These are phyloP conservation scores for Neomorphus geoffroyi DNA, from an alignment of 2,797 vertebrate species.

Conservation along the genomic window DNA sequence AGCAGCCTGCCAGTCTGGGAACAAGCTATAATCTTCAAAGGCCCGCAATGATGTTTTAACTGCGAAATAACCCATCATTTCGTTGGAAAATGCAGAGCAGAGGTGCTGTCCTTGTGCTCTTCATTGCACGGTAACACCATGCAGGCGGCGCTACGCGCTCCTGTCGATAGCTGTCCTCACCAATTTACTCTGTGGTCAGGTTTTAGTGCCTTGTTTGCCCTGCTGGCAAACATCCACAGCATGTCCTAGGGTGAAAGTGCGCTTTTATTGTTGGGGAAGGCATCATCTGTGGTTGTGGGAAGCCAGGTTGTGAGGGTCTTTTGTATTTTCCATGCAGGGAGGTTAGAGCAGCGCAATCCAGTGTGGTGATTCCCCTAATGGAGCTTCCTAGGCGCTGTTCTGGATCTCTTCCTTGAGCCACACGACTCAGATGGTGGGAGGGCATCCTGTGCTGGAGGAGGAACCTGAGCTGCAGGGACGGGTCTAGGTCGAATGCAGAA, in stretches of 20 bases:
- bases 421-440: not conserved
- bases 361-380: not conserved
- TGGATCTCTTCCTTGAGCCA: not conserved
- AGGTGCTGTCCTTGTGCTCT: not conserved
- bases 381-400: not conserved
- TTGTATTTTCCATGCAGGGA: not conserved
- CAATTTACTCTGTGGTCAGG: not conserved
- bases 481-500: not conserved
- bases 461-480: not conserved
- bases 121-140: not conserved
- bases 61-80: not conserved
- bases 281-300: not conserved
- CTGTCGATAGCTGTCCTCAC: not conserved
- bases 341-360: not conserved
- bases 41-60: rapidly evolving
- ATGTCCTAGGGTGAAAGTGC: not conserved
- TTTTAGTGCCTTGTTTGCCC: not conserved
- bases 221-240: not conserved
- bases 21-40: not conserved
- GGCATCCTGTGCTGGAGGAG: not conserved
- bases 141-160: rapidly evolving
- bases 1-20: not conserved
- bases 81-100: not conserved
- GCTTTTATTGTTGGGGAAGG: not conserved
- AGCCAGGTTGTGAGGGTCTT: not conserved